Evolutionary conservation across 2,113 vertebrate species (phyloP).

Genomic region (Pontoporia blainvillei): DNA sequence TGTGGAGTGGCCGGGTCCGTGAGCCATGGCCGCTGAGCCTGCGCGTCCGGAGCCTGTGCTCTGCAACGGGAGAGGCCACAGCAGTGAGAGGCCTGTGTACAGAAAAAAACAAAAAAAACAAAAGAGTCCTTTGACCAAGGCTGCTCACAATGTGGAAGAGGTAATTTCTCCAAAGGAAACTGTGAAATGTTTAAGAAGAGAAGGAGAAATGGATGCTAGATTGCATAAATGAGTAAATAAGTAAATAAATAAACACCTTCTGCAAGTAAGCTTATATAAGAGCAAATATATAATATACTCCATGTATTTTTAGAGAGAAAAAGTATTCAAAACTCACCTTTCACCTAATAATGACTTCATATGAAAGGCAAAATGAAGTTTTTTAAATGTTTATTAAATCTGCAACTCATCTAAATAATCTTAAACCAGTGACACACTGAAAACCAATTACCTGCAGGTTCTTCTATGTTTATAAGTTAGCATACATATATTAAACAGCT

Average conservation of each 20-base stretch:
- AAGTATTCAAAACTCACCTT: background rate
- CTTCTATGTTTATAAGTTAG: background rate
- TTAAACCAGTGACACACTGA: background rate
- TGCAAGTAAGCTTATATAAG: background rate
- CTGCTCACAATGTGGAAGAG: background rate
- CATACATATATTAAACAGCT: background rate
- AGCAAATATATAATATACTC: background rate
- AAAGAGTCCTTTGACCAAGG: background rate
- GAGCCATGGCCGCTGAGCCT: too few relatives aligned
- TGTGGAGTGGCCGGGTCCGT: rapidly evolving
- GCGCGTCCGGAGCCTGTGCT: too few relatives aligned
- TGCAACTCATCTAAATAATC: background rate
- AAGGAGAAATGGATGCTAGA: background rate
- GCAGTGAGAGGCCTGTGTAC: too few relatives aligned
- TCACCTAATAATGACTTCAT: background rate
- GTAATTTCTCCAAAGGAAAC: background rate
- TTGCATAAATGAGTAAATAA: background rate
- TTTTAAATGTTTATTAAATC: background rate
- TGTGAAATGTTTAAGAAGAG: background rate
- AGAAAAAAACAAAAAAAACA: too few relatives aligned
- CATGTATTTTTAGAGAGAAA: background rate
- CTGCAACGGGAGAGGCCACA: too few relatives aligned
- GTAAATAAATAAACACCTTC: background rate
- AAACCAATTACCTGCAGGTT: background rate
- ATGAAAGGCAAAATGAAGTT: background rate